Conservation (phyloP, 1,140 invertebrate genomes). For the Drosophila varians region DNA sequence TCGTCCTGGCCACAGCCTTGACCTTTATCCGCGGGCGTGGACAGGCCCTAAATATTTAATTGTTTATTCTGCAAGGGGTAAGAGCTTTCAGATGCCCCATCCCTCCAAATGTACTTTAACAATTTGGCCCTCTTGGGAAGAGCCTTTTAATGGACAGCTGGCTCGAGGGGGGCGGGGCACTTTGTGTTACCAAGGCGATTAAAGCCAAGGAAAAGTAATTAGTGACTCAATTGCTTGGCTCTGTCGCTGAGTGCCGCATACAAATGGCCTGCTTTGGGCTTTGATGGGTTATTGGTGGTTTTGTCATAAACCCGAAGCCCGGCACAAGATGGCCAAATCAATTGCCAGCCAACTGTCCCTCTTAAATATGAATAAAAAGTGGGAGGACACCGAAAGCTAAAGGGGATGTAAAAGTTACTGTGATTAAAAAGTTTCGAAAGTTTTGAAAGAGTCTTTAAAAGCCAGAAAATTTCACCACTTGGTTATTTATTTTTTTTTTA, state of each 20-base stretch:
- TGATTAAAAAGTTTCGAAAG: neutral
- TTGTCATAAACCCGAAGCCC: constrained; percentile 42
- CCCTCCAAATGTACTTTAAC: constrained; percentile 42
- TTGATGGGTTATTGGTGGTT: constrained; percentile 52
- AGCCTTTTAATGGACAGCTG: constrained; percentile 70
- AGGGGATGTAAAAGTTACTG: neutral
- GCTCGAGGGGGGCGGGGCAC: constrained; percentile 2
- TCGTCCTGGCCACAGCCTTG: constrained; percentile 60
- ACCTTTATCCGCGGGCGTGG: constrained; percentile 71
- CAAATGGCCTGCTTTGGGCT: constrained; percentile 55
- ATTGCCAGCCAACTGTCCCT: constrained; percentile 35
- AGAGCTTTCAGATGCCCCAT: neutral
- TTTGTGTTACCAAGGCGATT: constrained; percentile 44
- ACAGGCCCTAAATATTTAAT: constrained; percentile 73
- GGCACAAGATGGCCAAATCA: constrained; percentile 40
- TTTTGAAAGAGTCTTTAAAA: neutral
- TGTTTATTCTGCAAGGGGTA: constrained; percentile 61
- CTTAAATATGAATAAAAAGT: constrained; percentile 42
- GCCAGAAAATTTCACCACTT: neutral
- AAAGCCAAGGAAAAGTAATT: constrained; percentile 72
- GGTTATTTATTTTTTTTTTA: too few species aligned
- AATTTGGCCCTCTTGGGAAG: constrained; percentile 47
- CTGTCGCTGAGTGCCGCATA: constrained; percentile 59
- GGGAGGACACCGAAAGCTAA: constrained; percentile 10
- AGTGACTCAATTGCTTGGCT: constrained; percentile 76